phyloP scores from a whole-genome alignment of 2,113 vertebrate species.

The Vombatus ursinus region DNA sequence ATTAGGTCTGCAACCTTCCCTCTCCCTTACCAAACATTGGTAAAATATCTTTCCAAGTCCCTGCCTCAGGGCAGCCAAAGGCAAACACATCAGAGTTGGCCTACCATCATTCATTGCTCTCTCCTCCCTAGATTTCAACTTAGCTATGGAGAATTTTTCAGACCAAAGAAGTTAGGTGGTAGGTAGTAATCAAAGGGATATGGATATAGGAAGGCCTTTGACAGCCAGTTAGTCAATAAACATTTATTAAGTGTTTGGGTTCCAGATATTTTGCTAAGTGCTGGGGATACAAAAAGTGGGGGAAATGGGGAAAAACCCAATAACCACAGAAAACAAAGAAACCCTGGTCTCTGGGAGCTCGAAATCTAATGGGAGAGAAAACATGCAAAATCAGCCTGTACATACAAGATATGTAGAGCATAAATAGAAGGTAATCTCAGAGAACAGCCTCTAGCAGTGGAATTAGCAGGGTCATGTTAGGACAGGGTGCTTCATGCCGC shows the following conservation, averaged over 20 bases:
- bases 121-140: not conserved
- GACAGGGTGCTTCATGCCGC: not conserved
- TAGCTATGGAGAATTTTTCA: not conserved
- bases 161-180: not conserved
- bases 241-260: not conserved
- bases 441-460: not conserved
- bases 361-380: not conserved
- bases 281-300: not conserved
- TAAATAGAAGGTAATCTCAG: not conserved
- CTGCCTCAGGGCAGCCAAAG: not conserved
- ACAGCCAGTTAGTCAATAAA: not conserved
- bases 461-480: not conserved
- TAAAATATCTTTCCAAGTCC: not conserved
- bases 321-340: not conserved
- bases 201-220: not conserved
- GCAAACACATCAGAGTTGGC: not conserved
- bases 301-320: not conserved
- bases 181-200: not conserved
- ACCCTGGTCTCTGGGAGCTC: not conserved
- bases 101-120: not conserved
- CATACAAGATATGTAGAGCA: not conserved
- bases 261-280: not conserved
- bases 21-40: not conserved
- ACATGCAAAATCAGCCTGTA: not conserved
- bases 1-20: not conserved